Conservation (phyloP, 2,888 invertebrate species). For the Eudasyphora cyanicolor region DNA sequence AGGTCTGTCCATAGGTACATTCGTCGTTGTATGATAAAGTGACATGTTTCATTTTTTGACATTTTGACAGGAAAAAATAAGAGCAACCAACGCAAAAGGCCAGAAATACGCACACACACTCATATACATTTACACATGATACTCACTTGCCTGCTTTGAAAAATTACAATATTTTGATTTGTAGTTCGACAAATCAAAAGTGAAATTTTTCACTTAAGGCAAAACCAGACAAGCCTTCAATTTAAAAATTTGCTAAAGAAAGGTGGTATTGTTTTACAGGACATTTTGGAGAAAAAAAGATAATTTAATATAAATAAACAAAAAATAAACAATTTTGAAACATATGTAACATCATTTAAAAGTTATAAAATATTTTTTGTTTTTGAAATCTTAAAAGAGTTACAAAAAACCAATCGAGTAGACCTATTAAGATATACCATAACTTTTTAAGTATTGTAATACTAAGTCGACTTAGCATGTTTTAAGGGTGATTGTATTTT, state of each 20-base stretch:
- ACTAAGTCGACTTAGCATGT: too few species aligned
- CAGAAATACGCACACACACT: slow-evolving; percentile 32
- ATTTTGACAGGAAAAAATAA: slow-evolving; percentile 52
- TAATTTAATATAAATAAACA: too few species aligned
- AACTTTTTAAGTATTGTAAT: too few species aligned
- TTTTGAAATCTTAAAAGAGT: too few species aligned
- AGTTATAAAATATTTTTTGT: too few species aligned
- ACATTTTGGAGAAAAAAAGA: too few species aligned
- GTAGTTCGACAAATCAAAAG: slow-evolving; percentile 40
- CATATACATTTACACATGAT: neutral
- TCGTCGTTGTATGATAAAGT: slow-evolving; percentile 56
- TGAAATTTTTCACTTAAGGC: slow-evolving; percentile 6
- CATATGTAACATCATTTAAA: too few species aligned
- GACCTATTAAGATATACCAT: too few species aligned
- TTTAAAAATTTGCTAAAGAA: neutral
- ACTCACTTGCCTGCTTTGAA: neutral
- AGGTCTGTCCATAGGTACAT: neutral
- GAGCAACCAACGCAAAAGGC: slow-evolving; percentile 26
- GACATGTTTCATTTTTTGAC: slow-evolving; percentile 61
- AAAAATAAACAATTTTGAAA: too few species aligned
- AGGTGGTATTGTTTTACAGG: too few species aligned
- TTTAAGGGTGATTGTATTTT: too few species aligned
- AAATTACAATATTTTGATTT: slow-evolving; percentile 41
- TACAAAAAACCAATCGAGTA: too few species aligned
- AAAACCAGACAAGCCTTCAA: neutral